phyloP scores from a whole-genome alignment of 1,140 invertebrate genomes.

The Globodera ellingtonae region DNA sequence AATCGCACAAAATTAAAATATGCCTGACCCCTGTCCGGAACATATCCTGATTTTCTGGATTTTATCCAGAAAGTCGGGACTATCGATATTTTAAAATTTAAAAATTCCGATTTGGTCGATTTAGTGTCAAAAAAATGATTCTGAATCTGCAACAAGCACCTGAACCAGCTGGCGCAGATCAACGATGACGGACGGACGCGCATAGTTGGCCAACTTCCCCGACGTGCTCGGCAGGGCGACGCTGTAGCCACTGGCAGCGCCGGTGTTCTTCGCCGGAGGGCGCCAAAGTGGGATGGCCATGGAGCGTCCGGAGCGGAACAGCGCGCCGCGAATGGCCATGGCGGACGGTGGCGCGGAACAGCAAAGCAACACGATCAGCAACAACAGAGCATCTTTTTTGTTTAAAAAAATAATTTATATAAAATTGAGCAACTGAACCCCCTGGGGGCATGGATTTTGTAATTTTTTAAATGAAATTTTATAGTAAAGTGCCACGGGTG shows the following conservation, averaged over 20 bases:
- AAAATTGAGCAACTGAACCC: no score
- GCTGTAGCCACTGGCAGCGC: background rate
- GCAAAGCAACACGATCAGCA: background rate
- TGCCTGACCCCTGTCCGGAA: no score
- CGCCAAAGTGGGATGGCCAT: background rate
- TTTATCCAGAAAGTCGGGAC: no score
- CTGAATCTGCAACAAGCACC: background rate
- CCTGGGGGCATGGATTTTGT: no score
- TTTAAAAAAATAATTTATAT: background rate
- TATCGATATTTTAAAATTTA: no score
- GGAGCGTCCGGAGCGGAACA: conserved; percentile 40
- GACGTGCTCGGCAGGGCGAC: conserved; percentile 2
- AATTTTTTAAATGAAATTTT: no score
- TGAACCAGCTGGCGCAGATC: conserved; percentile 12
- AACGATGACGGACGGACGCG: conserved; percentile 19
- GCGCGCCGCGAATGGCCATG: conserved; percentile 35
- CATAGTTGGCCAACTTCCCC: conserved; percentile 6
- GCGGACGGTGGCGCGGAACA: conserved; percentile 7
- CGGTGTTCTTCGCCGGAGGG: background rate
- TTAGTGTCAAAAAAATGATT: no score
- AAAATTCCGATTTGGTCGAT: no score
- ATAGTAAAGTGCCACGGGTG: no score
- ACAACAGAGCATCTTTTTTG: background rate
- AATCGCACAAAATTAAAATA: no score
- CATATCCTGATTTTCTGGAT: no score